These are phyloP conservation scores for Ctenochaetus hawaiiensis DNA, from an alignment of 2,797 vertebrate genomes.

Conservation along the genomic window DNA sequence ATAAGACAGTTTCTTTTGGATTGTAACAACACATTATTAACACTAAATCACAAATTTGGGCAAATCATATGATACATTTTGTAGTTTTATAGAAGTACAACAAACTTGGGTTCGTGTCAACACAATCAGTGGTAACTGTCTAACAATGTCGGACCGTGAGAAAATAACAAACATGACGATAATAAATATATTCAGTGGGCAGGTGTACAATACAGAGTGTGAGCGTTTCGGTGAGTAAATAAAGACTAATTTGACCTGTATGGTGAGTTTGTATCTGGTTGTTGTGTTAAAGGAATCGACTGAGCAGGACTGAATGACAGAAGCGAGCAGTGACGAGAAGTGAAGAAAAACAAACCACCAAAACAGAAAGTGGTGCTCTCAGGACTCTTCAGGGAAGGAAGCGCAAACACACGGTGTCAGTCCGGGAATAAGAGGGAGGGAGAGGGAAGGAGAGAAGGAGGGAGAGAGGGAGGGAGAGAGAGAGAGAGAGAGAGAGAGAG, in stretches of 20 bases:
- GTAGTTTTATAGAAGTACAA: no score
- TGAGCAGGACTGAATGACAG: constrained; percentile 3
- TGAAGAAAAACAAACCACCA: not conserved
- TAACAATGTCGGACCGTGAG: no score
- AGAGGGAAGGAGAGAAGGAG: not conserved
- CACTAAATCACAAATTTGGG: not conserved
- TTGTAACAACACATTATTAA: no score
- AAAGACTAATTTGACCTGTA: constrained; percentile 49
- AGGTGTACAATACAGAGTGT: not conserved
- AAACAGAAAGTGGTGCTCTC: constrained; percentile 8
- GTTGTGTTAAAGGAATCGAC: not conserved
- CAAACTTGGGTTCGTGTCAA: no score
- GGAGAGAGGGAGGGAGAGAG: not conserved
- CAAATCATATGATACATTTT: no score
- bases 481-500: constrained; percentile 8
- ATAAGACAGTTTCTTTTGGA: no score
- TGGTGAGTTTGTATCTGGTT: not conserved
- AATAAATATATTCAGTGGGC: not conserved
- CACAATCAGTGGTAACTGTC: no score
- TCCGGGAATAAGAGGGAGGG: constrained; percentile 53
- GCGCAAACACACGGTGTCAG: constrained; percentile 21
- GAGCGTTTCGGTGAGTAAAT: constrained; percentile 65
- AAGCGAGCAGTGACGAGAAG: not conserved
- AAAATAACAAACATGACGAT: not conserved
- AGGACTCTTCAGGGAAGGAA: constrained; percentile 67